Conservation (phyloP, 2,888 invertebrate species). For the Selenia dentaria region DNA sequence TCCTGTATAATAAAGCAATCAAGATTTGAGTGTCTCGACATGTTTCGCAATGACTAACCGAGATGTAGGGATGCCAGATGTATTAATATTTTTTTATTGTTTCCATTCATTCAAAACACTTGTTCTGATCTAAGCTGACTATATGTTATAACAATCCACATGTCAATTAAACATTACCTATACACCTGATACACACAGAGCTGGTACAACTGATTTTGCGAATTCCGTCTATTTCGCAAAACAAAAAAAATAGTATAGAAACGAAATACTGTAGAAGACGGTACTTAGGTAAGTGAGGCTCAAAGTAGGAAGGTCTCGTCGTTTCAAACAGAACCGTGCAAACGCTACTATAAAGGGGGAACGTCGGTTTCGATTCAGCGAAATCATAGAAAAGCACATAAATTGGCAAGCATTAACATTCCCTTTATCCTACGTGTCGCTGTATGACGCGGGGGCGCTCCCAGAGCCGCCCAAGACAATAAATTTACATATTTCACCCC, state of each 20-base stretch:
- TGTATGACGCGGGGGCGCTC: slow-evolving; percentile 79
- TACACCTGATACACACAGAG: no score
- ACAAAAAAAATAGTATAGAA: no score
- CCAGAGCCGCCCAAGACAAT: slow-evolving; percentile 82
- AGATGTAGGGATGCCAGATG: not conserved
- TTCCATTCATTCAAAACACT: no score
- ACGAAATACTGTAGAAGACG: no score
- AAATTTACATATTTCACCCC: slow-evolving; percentile 85
- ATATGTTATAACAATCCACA: no score
- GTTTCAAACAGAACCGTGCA: slow-evolving; percentile 30
- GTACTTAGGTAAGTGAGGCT: no score
- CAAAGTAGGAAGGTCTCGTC: slow-evolving; percentile 1
- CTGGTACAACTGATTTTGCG: no score
- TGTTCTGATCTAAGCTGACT: no score
- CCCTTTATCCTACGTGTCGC: slow-evolving; percentile 84
- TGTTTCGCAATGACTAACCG: slow-evolving; percentile 5
- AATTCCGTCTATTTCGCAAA: no score
- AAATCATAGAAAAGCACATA: slow-evolving; percentile 85
- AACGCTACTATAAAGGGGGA: slow-evolving; percentile 66
- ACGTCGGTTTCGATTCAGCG: slow-evolving; percentile 76
- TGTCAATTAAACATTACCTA: no score
- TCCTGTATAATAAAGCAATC: slow-evolving; percentile 40
- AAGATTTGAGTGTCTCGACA: slow-evolving; percentile 25
- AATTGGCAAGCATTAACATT: slow-evolving; percentile 84
- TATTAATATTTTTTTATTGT: no score